Percentiles rank a stretch among this genome's conserved stretches.
phyloP scores from a whole-genome alignment of 2,888 invertebrate genomes.

The Aspidiotus rigidus region DNA sequence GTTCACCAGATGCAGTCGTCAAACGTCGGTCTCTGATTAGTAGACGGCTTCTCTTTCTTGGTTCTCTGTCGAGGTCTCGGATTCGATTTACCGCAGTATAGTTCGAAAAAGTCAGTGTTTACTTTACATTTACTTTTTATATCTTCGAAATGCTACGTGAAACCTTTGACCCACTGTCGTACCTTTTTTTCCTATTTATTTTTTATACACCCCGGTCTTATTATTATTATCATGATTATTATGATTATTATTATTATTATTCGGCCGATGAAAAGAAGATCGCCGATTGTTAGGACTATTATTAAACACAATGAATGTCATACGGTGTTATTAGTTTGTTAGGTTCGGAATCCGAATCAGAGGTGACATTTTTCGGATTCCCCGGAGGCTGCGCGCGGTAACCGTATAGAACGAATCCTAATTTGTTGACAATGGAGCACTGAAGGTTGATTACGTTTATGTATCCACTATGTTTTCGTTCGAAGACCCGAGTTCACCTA shows the following conservation, averaged over 20 bases:
- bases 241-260: neutral
- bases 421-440: conserved; percentile 1
- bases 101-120: conserved; percentile 19
- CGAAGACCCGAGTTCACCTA: no score
- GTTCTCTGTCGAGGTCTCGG: neutral
- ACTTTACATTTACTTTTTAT: conserved; percentile 18
- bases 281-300: conserved; percentile 2
- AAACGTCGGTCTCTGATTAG: neutral
- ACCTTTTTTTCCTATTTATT: conserved; percentile 5
- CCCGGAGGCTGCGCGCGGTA: neutral
- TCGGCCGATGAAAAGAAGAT: neutral
- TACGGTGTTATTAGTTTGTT: conserved; percentile 12
- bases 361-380: conserved; percentile 16
- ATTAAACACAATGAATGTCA: conserved; percentile 17
- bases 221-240: neutral
- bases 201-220: neutral
- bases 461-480: no score
- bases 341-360: conserved; percentile 8
- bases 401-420: neutral
- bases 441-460: neutral
- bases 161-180: neutral
- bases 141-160: neutral
- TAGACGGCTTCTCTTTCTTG: neutral
- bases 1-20: neutral
- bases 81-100: neutral